Evolutionary conservation across 1,140 invertebrate species (phyloP), one percentile per base, ranked within the genome.

Genomic region (Eupristina koningsbergeri): DNA sequence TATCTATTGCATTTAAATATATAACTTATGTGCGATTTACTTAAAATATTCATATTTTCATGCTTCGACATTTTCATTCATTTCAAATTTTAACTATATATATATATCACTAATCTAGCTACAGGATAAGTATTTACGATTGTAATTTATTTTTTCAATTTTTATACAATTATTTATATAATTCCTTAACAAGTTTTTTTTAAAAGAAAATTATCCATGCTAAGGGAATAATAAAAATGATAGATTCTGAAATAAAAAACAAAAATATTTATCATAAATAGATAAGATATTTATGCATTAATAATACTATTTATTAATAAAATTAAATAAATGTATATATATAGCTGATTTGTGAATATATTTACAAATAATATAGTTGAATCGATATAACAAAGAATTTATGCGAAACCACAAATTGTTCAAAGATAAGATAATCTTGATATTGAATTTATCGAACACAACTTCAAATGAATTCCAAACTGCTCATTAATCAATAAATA

Each of bases 91-190:
- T 50, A 3, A 67, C 61, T 39, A 69, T 45, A 50, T 53, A 64
- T 36, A 22, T 34, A 29, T 15, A 26, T 74, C 71, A 9, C 79
- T 81, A 81, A 81, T 81, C 71, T 73, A 64, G 58, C 80, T 47
- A 45, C 58, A 41, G 69, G n/a, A 47, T 47, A 73, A 81, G 47
- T 9, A 19, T 26, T 58, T 58, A 26, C 7, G 19, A 1, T 58
- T n/a, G n/a, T 26, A 5, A 58, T 26, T 26, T 26, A 26, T 58
- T n/a, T n/a, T n/a, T n/a, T n/a, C n/a, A n/a, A n/a, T n/a, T n/a
- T n/a, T n/a, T n/a, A n/a, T n/a, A 26, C 9, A 58, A 26, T 58
- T 58, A 26, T 58, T 58, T 26, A 26, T 58, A 58, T 58, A 26
- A n/a, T n/a, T n/a, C 26, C 22, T 58, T 58, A 26, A 6, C 22